These are phyloP conservation scores for Pluvianellus socialis DNA, from an alignment of 2,113 vertebrate species.

Conservation along the genomic window DNA sequence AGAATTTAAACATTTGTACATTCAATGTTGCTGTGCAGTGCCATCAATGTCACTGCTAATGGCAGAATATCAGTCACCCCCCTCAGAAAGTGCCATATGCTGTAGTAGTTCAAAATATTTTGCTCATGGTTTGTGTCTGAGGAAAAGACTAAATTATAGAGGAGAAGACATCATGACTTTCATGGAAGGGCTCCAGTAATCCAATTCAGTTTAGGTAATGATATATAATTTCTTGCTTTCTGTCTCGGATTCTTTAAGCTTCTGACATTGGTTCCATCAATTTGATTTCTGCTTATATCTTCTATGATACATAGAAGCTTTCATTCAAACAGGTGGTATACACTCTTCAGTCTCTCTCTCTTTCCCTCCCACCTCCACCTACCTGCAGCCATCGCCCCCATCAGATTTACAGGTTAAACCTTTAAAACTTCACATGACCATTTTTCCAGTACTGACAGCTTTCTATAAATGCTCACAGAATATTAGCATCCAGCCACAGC, in stretches of 20 bases:
- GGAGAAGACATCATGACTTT: background rate
- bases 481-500: background rate
- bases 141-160: constrained; percentile 16
- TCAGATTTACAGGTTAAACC: background rate
- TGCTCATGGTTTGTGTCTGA: background rate
- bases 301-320: background rate
- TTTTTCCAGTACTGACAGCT: background rate
- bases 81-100: background rate
- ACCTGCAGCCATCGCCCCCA: background rate
- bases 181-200: background rate
- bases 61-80: background rate
- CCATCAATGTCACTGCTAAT: background rate
- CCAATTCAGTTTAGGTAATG: background rate
- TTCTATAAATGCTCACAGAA: background rate
- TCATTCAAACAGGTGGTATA: background rate
- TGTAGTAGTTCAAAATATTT: background rate
- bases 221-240: background rate
- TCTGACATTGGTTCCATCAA: background rate
- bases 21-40: background rate
- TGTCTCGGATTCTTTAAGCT: background rate
- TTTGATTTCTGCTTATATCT: background rate
- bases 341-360: background rate
- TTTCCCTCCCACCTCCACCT: background rate
- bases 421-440: background rate
- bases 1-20: background rate